Percentiles rank a stretch among this genome's conserved stretches.
Conservation (phyloP, 2,113 vertebrate genomes). For the Merops nubicus region DNA sequence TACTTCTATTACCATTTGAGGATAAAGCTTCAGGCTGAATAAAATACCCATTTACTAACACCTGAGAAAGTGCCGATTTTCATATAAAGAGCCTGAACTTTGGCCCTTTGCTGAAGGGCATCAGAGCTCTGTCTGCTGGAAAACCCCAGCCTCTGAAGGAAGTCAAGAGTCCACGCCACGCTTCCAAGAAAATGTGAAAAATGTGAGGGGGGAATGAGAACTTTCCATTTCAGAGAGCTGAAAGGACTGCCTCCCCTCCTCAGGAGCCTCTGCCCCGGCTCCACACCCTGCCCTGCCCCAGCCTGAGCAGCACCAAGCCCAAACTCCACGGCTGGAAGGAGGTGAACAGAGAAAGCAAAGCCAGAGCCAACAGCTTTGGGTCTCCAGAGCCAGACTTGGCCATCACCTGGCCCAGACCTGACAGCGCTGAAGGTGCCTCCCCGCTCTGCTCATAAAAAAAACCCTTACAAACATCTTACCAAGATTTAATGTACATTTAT, state of each 20-base stretch:
- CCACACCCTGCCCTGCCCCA: background rate
- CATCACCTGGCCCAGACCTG: background rate
- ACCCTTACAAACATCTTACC: conserved; percentile 98
- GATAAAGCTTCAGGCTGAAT: background rate
- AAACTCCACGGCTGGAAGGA: background rate
- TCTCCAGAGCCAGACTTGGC: background rate
- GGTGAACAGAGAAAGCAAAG: background rate
- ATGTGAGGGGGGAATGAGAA: accelerated
- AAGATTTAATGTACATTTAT: conserved; percentile 99
- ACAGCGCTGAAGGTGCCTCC: background rate
- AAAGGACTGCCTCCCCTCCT: background rate
- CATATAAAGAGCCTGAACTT: background rate
- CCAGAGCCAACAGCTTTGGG: background rate
- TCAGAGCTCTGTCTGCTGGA: background rate
- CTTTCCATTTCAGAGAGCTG: background rate
- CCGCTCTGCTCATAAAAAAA: conserved; percentile 75
- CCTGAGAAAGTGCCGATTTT: background rate
- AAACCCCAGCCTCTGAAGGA: background rate
- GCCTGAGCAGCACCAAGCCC: background rate
- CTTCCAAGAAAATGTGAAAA: background rate
- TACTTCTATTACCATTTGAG: background rate
- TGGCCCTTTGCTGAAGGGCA: background rate
- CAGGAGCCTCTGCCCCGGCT: too few relatives aligned
- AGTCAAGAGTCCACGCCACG: accelerated
- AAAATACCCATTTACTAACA: background rate